Conservation (phyloP, 2,797 vertebrate species). For the Takifugu ocellatus region DNA sequence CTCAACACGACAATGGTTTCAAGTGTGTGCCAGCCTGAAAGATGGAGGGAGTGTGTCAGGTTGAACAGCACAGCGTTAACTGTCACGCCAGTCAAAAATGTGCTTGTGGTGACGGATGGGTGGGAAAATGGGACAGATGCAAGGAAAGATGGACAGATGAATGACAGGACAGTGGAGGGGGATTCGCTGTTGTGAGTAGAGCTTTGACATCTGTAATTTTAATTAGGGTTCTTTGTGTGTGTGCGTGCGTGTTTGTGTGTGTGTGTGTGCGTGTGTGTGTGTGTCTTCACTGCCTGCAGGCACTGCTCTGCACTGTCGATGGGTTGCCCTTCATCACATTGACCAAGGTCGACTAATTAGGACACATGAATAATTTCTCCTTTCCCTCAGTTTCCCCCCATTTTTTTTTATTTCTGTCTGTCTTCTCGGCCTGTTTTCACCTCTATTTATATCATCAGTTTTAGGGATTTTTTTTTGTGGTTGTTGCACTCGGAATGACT, state of each 20-base stretch:
- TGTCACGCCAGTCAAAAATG: constrained; percentile 27
- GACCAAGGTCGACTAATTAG: constrained; percentile 69
- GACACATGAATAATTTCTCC: constrained; percentile 31
- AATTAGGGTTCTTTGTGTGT: constrained; percentile 53
- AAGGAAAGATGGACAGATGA: constrained; percentile 34
- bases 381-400: not conserved
- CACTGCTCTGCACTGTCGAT: constrained; percentile 63
- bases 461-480: too few species aligned
- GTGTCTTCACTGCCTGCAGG: constrained; percentile 59
- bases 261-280: constrained; percentile 36
- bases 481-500: not conserved
- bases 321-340: constrained; percentile 63
- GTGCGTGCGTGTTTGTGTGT: constrained; percentile 30
- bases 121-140: constrained; percentile 15
- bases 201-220: constrained; percentile 62
- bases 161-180: constrained; percentile 34
- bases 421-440: not conserved
- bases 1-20: constrained; percentile 1
- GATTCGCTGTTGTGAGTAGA: constrained; percentile 51
- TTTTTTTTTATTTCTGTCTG: constrained; percentile 1
- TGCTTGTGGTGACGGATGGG: constrained; percentile 16
- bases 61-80: constrained; percentile 28
- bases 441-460: not conserved
- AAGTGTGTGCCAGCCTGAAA: not conserved
- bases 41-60: constrained; percentile 22